Conservation (phyloP, 2,113 vertebrate species). For the Psettodes erumei region DNA sequence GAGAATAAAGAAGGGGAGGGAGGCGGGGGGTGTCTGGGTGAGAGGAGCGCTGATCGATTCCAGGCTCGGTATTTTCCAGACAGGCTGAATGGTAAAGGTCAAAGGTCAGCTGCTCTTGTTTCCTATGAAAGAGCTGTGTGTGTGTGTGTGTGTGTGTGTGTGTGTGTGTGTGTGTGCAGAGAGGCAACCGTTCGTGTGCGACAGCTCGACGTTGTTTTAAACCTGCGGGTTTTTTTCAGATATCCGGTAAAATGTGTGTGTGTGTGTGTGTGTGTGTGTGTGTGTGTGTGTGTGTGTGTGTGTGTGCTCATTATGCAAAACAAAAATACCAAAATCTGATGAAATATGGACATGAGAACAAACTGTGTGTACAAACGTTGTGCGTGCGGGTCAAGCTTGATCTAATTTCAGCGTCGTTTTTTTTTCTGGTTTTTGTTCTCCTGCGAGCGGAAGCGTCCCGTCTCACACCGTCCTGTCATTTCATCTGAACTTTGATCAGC, state of each 20-base stretch:
- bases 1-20: conserved; percentile 17
- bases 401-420: too few species aligned
- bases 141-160: conserved; percentile 41
- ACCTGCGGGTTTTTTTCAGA: conserved; percentile 3
- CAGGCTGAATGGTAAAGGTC: conserved; percentile 84
- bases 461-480: too few species aligned
- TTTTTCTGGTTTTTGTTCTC: too few species aligned
- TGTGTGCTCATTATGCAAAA: too few species aligned
- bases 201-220: not conserved
- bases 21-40: conserved; percentile 67
- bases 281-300: not conserved
- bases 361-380: too few species aligned
- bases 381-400: too few species aligned
- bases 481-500: not conserved
- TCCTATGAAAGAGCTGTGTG: conserved; percentile 79
- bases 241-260: not conserved
- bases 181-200: conserved; percentile 12
- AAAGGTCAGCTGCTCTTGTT: conserved; percentile 82
- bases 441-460: too few species aligned
- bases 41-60: conserved; percentile 79
- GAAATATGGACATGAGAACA: too few species aligned
- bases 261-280: conserved; percentile 1
- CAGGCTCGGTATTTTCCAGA: conserved; percentile 84
- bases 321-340: too few species aligned
- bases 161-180: conserved; percentile 28